These are phyloP conservation scores for Melanophora roralis DNA, from an alignment of 2,888 invertebrate species.

Conservation along the genomic window DNA sequence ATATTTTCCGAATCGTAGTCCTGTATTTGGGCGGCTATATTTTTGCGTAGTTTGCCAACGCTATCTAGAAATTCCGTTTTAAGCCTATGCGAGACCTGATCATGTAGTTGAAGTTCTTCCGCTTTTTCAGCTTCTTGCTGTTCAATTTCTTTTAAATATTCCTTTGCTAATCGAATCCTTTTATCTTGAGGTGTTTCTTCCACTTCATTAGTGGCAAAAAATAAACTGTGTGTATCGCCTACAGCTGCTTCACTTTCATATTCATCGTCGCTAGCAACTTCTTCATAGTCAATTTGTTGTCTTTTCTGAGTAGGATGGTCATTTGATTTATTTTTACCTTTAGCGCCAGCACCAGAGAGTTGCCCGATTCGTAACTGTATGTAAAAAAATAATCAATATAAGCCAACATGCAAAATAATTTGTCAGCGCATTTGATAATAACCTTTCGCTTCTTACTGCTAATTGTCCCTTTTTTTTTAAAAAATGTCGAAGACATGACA, in stretches of 20 bases:
- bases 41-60: constrained; percentile 86
- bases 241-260: constrained; percentile 79
- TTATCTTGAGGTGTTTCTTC: constrained; percentile 93
- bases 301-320: constrained; percentile 75
- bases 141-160: constrained; percentile 91
- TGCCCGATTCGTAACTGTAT: constrained; percentile 24
- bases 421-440: constrained; percentile 38
- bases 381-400: not conserved
- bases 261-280: constrained; percentile 83
- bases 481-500: constrained; percentile 79
- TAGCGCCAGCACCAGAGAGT: constrained; percentile 47
- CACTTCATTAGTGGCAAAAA: constrained; percentile 72
- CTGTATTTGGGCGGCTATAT: constrained; percentile 83
- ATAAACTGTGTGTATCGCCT: constrained; percentile 59
- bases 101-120: constrained; percentile 82
- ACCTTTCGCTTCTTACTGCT: constrained; percentile 79
- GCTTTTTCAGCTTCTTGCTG: constrained; percentile 85
- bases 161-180: constrained; percentile 91
- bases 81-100: constrained; percentile 82
- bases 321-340: constrained; percentile 55
- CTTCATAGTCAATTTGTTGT: constrained; percentile 77
- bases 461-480: constrained; percentile 80
- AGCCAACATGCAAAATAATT: not conserved
- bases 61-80: constrained; percentile 92
- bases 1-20: constrained; percentile 77